Evolutionary conservation across 2,888 invertebrate genomes (phyloP).

Genomic region (Torymus aiolomorphi): DNA sequence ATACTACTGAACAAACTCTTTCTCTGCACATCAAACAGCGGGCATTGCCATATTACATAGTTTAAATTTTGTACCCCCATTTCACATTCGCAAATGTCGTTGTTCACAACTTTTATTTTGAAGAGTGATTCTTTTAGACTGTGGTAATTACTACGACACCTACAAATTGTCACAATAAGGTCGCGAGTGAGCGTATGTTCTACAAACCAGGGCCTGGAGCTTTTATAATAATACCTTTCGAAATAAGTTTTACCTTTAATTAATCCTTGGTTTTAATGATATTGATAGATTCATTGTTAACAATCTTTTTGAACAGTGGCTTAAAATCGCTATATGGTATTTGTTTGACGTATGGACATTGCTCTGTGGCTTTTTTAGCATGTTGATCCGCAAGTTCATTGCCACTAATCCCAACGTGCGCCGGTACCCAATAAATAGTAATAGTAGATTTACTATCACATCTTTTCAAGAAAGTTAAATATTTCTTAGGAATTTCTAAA

Average conservation of each 20-base stretch:
- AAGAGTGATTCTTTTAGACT: no score
- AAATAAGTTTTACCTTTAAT: not conserved
- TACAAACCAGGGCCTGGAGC: no score
- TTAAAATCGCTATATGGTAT: not conserved
- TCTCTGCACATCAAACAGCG: not conserved
- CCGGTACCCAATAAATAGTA: not conserved
- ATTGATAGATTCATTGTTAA: no score
- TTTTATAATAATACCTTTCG: not conserved
- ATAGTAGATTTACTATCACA: not conserved
- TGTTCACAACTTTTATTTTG: not conserved
- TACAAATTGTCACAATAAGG: not conserved
- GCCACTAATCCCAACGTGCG: not conserved
- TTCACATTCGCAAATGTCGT: not conserved
- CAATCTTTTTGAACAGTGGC: not conserved
- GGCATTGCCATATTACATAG: slow-evolving; percentile 6
- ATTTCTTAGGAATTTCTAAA: not conserved
- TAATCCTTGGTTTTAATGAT: not conserved
- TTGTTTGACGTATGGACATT: no score
- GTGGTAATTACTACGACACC: no score
- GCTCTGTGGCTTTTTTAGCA: not conserved
- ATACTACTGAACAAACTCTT: not conserved
- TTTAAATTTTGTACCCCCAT: not conserved
- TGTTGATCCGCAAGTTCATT: not conserved
- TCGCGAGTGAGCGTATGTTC: not conserved
- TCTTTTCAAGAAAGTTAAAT: not conserved